Conservation (phyloP, 2,888 invertebrate species). For the Clivina fossor region DNA sequence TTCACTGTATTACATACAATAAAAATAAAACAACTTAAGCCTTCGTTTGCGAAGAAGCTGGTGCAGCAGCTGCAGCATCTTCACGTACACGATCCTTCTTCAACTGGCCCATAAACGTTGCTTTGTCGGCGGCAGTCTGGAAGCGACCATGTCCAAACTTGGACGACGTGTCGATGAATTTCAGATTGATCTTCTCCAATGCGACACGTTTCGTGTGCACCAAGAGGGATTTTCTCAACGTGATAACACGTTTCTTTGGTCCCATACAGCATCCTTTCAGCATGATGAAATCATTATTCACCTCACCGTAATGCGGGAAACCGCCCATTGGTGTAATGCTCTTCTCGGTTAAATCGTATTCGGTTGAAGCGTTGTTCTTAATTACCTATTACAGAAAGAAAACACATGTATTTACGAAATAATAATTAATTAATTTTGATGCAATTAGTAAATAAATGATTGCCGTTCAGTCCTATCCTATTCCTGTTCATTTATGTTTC, state of each 20-base stretch:
- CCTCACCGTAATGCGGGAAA: slow-evolving; percentile 99
- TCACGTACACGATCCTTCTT: slow-evolving; percentile 91
- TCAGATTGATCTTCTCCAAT: slow-evolving; percentile 96
- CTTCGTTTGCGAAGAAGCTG: too few relatives aligned
- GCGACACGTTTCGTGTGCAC: slow-evolving; percentile 94
- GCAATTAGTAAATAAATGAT: slow-evolving; percentile 24
- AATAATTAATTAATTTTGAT: slow-evolving; percentile 14
- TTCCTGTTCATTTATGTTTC: slow-evolving; percentile 10
- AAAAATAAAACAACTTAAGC: too few relatives aligned
- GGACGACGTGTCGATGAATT: slow-evolving; percentile 98
- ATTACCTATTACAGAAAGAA: slow-evolving; percentile 63
- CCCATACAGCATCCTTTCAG: slow-evolving; percentile 96
- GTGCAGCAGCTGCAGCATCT: slow-evolving; percentile 70
- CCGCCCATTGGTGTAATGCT: slow-evolving; percentile 99
- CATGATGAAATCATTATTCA: slow-evolving; percentile 99
- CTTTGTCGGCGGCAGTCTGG: slow-evolving; percentile 98
- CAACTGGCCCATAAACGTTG: slow-evolving; percentile 93
- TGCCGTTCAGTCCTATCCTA: slow-evolving; percentile 5
- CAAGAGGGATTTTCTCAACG: slow-evolving; percentile 91
- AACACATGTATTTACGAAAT: slow-evolving; percentile 36
- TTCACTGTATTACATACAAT: too few relatives aligned
- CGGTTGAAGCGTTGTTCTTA: slow-evolving; percentile 97
- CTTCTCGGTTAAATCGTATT: slow-evolving; percentile 94
- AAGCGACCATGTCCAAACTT: slow-evolving; percentile 99
- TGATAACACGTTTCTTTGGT: slow-evolving; percentile 95